Conservation (phyloP, 2,888 invertebrate genomes). For the Apamea crenata region DNA sequence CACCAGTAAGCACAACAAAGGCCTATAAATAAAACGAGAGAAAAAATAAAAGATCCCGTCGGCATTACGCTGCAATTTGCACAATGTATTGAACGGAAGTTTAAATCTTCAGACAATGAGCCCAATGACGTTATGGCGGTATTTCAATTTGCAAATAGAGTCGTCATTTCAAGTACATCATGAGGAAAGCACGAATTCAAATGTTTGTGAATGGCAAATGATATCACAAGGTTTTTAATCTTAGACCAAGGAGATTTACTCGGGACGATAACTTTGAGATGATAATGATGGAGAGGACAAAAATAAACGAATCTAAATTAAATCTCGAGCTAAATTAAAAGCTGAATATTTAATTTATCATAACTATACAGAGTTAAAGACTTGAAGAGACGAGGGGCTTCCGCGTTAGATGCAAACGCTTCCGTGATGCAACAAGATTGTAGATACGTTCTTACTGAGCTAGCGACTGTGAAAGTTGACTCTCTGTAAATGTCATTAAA, state of each 20-base stretch:
- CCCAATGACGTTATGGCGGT: constrained; percentile 61
- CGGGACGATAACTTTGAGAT: constrained; percentile 39
- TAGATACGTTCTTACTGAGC: constrained; percentile 62
- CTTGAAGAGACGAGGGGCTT: constrained; percentile 65
- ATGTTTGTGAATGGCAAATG: constrained; percentile 57
- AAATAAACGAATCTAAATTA: constrained; percentile 59
- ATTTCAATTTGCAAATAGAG: constrained; percentile 66
- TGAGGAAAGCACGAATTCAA: constrained; percentile 55
- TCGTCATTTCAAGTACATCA: constrained; percentile 57
- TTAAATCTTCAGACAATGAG: constrained; percentile 67
- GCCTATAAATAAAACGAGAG: constrained; percentile 68
- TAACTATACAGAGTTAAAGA: constrained; percentile 48
- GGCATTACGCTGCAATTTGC: constrained; percentile 65
- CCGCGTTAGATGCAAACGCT: constrained; percentile 74
- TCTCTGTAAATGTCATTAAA: constrained; percentile 73
- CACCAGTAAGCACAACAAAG: constrained; percentile 68
- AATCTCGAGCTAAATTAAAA: constrained; percentile 55
- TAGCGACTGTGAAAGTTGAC: constrained; percentile 74
- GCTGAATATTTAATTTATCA: constrained; percentile 58
- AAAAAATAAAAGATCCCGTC: constrained; percentile 57
- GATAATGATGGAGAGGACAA: constrained; percentile 36
- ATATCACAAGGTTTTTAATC: constrained; percentile 60
- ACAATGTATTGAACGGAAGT: constrained; percentile 71
- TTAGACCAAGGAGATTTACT: constrained; percentile 41
- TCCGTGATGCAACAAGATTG: constrained; percentile 74